These are phyloP conservation scores for Dione juno DNA, from an alignment of 2,888 invertebrate species.

Conservation along the genomic window DNA sequence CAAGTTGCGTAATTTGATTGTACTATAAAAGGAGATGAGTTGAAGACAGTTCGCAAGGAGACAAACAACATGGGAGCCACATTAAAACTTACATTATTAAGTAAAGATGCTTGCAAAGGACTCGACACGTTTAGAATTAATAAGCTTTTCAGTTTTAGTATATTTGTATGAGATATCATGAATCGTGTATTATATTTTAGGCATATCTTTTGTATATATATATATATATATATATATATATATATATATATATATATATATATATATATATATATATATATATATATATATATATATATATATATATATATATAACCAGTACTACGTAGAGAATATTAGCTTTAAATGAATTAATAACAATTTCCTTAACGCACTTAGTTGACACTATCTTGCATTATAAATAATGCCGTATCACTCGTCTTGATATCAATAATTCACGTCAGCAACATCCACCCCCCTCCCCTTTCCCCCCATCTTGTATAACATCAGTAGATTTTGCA, in stretches of 20 bases:
- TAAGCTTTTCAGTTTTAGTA: conserved; percentile 1
- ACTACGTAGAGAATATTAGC: too few relatives aligned
- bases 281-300: too few relatives aligned
- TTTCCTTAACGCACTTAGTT: not conserved
- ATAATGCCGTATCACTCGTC: conserved; percentile 12
- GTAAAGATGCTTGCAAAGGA: conserved; percentile 7
- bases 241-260: too few relatives aligned
- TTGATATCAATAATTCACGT: conserved; percentile 28
- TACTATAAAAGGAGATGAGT: conserved; percentile 61
- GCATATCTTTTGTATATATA: too few relatives aligned
- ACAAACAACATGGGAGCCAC: conserved; percentile 17
- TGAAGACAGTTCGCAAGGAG: conserved; percentile 9
- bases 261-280: too few relatives aligned
- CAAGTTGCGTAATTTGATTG: conserved; percentile 76
- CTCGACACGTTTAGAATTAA: not conserved
- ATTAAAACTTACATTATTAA: conserved; percentile 24
- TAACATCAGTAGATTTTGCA: conserved; percentile 25
- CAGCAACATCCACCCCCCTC: conserved; percentile 19
- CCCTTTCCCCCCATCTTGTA: conserved; percentile 13
- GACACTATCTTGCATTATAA: not conserved
- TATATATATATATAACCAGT: too few relatives aligned
- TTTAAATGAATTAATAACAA: not conserved
- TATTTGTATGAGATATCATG: not conserved
- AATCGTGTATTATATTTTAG: not conserved
- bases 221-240: too few relatives aligned